These are phyloP conservation scores for Platichthys stellatus DNA, from an alignment of 2,113 vertebrate genomes.

Conservation along the genomic window DNA sequence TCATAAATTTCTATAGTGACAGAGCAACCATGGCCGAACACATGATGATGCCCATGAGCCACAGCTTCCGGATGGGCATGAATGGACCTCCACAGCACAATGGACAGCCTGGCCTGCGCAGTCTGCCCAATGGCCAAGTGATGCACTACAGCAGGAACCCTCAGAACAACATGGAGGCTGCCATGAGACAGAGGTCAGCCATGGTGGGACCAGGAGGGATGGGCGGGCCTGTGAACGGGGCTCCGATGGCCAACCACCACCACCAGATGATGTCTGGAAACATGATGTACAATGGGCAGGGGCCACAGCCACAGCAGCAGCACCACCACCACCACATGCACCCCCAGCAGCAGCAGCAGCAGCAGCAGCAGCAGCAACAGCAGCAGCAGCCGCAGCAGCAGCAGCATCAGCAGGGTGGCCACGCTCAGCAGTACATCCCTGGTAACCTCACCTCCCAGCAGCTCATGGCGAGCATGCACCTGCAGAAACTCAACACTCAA, in stretches of 20 bases:
- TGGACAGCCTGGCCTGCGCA: constrained; percentile 82
- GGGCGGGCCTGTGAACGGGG: constrained; percentile 78
- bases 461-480: constrained; percentile 91
- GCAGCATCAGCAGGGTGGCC: constrained; percentile 58
- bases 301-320: constrained; percentile 61
- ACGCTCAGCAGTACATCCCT: constrained; percentile 84
- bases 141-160: constrained; percentile 86
- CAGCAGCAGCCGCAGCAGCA: constrained; percentile 62
- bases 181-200: constrained; percentile 80
- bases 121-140: constrained; percentile 78
- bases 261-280: constrained; percentile 80
- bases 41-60: constrained; percentile 92
- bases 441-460: constrained; percentile 87
- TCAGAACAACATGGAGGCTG: constrained; percentile 82
- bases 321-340: constrained; percentile 72
- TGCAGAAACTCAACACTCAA: constrained; percentile 91
- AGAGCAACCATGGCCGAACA: constrained; percentile 89
- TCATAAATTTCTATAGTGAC: constrained; percentile 36
- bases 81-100: constrained; percentile 83
- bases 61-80: constrained; percentile 88
- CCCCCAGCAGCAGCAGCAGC: constrained; percentile 66
- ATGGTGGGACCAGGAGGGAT: constrained; percentile 76
- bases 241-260: constrained; percentile 72
- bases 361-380: constrained; percentile 70
- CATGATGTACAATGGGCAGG: constrained; percentile 76